Conservation (phyloP, 2,797 vertebrate species). For the Myripristis jacobus region DNA sequence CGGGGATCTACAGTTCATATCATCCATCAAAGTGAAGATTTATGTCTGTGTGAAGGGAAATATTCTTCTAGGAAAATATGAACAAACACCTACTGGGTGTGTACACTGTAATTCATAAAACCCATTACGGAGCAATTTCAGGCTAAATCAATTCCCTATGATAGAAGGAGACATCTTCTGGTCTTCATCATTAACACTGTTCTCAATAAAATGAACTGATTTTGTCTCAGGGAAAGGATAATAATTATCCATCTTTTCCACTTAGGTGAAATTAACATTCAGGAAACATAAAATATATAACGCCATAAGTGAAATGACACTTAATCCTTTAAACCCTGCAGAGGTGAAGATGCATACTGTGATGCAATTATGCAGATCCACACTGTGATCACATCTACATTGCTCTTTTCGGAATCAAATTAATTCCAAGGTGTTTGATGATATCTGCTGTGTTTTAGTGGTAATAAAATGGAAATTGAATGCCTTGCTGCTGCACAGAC, state of each 20-base stretch:
- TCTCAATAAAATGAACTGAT: neutral
- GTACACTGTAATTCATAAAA: neutral
- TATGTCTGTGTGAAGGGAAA: constrained; percentile 6
- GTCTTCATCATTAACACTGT: constrained; percentile 12
- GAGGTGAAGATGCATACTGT: constrained; percentile 7
- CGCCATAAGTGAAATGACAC: constrained; percentile 2
- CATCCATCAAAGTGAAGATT: constrained; percentile 9
- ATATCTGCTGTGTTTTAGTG: constrained; percentile 15
- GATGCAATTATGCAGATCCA: constrained; percentile 10
- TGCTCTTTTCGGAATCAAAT: constrained; percentile 9
- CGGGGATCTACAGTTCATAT: neutral
- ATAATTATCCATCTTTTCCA: constrained; percentile 13
- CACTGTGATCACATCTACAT: neutral
- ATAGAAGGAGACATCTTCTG: neutral
- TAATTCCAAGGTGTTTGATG: constrained; percentile 13
- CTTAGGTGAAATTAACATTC: neutral
- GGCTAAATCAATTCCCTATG: neutral
- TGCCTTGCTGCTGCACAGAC: neutral
- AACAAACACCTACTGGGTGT: neutral
- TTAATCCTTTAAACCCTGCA: constrained; percentile 3
- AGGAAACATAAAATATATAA: neutral
- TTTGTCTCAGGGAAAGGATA: neutral
- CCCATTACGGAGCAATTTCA: neutral
- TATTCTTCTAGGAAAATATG: neutral
- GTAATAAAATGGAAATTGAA: constrained; percentile 4